Evolutionary conservation across 2,113 vertebrate species (phyloP), one percentile per base, ranked within the genome.

Genomic region (Heloderma charlesbogerti): DNA sequence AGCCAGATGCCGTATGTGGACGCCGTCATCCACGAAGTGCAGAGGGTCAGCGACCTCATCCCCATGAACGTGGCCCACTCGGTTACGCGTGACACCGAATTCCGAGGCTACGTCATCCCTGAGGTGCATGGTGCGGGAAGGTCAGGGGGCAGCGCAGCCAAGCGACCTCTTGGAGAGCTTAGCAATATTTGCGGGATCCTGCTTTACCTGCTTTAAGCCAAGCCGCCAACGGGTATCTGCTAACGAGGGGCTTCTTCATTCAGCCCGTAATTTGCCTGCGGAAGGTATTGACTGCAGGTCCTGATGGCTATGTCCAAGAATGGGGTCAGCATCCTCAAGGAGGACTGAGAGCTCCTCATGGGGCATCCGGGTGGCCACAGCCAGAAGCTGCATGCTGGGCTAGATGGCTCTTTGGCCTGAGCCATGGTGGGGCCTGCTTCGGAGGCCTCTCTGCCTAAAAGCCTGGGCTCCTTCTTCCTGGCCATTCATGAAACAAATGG

Each of bases 11-110:
- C 96, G 3, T 96, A 97, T 37, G 94, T 95, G 1, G 90, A 97
- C 4, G 96, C 97, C 0, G 94, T 97, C n/a, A 95, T 97, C 85
- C 96, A 96, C 0, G 96, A 97, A 90, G 66, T 97, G 18, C 96
- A 97, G 87, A 94, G 97, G 9, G 79, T 27, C 69, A 79, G 93
- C 79, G 96, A 97, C 37, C 22, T 97, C 9, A 2, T 87, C 1
- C 97, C 96, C 1, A 74, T 91, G n/a, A 29, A 93, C 15, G 6
- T 96, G 27, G 95, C 95, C 0, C 97, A 95, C 90, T 71, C 63
- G 31, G 94, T 96, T 51, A 92, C 88, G 4, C 40, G 75, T 2
- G 95, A 96, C 93, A 96, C 94, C 0, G 86, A 93, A 31, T 97
- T 96, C 90, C 34, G 88, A 8, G 94, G 93, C n/a, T 96, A 95